These are phyloP conservation scores for Habrosyne pyritoides DNA, from an alignment of 2,888 invertebrate species.

Conservation along the genomic window DNA sequence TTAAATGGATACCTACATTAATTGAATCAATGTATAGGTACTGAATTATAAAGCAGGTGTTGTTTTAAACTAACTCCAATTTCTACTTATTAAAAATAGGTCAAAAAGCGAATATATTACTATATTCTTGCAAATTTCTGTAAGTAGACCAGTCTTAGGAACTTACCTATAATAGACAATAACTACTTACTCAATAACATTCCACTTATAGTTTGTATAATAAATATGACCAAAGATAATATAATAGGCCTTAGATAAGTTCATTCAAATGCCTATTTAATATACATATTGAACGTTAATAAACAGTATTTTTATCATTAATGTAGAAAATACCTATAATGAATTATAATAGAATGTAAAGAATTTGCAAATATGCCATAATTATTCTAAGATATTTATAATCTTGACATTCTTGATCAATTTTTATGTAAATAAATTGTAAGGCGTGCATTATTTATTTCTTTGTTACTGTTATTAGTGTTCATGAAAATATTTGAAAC, in stretches of 20 bases:
- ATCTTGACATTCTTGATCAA: background rate
- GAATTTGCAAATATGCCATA: background rate
- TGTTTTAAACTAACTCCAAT: too few relatives aligned
- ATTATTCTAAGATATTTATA: background rate
- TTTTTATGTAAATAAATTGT: slow-evolving; percentile 10
- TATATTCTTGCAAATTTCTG: background rate
- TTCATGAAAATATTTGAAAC: background rate
- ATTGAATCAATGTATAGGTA: background rate
- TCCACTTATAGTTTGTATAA: background rate
- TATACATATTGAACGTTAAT: background rate
- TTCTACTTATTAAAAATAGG: too few relatives aligned
- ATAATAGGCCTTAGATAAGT: background rate
- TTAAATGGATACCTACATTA: background rate
- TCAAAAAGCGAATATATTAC: background rate
- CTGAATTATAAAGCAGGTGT: background rate
- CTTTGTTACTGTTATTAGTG: slow-evolving; percentile 1
- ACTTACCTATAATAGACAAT: too few relatives aligned
- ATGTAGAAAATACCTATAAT: background rate
- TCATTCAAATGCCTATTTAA: too few relatives aligned
- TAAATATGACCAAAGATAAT: background rate
- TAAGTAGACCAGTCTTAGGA: too few relatives aligned
- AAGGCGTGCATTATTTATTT: slow-evolving; percentile 10
- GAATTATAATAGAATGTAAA: background rate
- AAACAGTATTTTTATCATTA: background rate
- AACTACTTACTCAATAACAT: background rate